These are phyloP conservation scores for Limonius californicus DNA, from an alignment of 1,140 invertebrate genomes.

Conservation along the genomic window DNA sequence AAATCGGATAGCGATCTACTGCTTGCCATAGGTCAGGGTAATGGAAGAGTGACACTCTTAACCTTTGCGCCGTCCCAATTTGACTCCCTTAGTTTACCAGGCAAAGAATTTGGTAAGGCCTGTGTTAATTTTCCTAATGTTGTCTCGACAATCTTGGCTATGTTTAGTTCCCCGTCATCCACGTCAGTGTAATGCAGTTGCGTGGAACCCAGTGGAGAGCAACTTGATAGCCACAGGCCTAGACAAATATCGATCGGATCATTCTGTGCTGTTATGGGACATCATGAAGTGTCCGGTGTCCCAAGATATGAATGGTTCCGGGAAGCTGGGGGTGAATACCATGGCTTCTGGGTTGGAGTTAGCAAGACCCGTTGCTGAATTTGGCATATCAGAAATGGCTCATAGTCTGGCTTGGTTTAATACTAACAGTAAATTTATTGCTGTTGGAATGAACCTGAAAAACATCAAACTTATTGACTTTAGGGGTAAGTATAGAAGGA, in stretches of 20 bases:
- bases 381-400: slow-evolving; percentile 75
- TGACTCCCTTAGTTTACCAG: slow-evolving; percentile 63
- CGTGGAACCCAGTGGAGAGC: slow-evolving; percentile 83
- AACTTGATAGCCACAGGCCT: slow-evolving; percentile 80
- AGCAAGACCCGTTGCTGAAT: slow-evolving; percentile 57
- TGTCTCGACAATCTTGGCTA: no score
- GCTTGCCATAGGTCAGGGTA: slow-evolving; percentile 78
- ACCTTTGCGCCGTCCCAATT: slow-evolving; percentile 70
- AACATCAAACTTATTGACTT: slow-evolving; percentile 88
- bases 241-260: slow-evolving; percentile 81
- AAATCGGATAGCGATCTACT: slow-evolving; percentile 68
- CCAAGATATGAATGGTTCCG: slow-evolving; percentile 39
- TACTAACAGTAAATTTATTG: slow-evolving; percentile 66
- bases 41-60: slow-evolving; percentile 78
- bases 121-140: no score
- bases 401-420: slow-evolving; percentile 85
- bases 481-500: slow-evolving; percentile 76
- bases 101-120: slow-evolving; percentile 76
- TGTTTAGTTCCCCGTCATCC: slow-evolving; percentile 69
- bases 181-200: slow-evolving; percentile 79
- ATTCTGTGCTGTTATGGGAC: slow-evolving; percentile 79
- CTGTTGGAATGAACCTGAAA: slow-evolving; percentile 85
- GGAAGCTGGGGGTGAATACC: slow-evolving; percentile 24
- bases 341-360: slow-evolving; percentile 43
- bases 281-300: slow-evolving; percentile 54